These are phyloP conservation scores for Apis laboriosa DNA, from an alignment of 1,140 invertebrate species.

Conservation along the genomic window DNA sequence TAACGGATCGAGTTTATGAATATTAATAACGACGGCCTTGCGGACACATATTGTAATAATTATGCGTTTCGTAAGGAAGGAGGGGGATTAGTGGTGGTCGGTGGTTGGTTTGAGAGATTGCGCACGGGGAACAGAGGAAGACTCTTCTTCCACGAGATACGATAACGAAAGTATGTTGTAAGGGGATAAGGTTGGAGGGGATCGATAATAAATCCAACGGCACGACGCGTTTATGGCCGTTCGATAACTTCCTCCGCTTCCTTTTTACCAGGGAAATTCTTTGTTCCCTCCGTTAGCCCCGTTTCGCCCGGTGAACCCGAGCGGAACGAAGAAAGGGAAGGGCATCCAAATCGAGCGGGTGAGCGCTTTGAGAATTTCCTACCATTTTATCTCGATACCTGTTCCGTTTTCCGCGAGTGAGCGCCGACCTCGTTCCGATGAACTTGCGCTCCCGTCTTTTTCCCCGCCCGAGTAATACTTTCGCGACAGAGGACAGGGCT, in stretches of 20 bases:
- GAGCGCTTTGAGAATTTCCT: slow-evolving; percentile 40
- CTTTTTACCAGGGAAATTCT: slow-evolving; percentile 40
- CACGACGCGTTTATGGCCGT: slow-evolving; percentile 45
- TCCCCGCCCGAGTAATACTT: slow-evolving; percentile 2
- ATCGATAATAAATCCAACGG: slow-evolving; percentile 61
- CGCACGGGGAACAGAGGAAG: background rate
- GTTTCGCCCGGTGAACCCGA: slow-evolving; percentile 4
- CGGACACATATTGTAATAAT: slow-evolving; percentile 53
- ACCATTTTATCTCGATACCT: slow-evolving; percentile 42
- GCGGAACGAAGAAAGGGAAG: slow-evolving; percentile 16
- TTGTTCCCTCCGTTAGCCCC: slow-evolving; percentile 44
- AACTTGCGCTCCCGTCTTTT: slow-evolving; percentile 1
- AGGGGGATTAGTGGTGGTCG: background rate
- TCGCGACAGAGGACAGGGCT: background rate
- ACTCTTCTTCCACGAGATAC: slow-evolving; percentile 1
- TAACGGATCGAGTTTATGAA: slow-evolving; percentile 66
- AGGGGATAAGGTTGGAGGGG: slow-evolving; percentile 51
- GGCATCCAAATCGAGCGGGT: background rate
- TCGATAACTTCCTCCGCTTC: slow-evolving; percentile 51
- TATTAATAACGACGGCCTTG: slow-evolving; percentile 53
- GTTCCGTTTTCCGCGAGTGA: slow-evolving; percentile 31
- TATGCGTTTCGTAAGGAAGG: slow-evolving; percentile 50
- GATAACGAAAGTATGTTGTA: slow-evolving; percentile 54
- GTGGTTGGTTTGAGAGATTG: background rate
- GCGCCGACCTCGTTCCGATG: slow-evolving; percentile 21